Conservation (phyloP, 2,888 invertebrate species). For the Mythimna pallens region DNA sequence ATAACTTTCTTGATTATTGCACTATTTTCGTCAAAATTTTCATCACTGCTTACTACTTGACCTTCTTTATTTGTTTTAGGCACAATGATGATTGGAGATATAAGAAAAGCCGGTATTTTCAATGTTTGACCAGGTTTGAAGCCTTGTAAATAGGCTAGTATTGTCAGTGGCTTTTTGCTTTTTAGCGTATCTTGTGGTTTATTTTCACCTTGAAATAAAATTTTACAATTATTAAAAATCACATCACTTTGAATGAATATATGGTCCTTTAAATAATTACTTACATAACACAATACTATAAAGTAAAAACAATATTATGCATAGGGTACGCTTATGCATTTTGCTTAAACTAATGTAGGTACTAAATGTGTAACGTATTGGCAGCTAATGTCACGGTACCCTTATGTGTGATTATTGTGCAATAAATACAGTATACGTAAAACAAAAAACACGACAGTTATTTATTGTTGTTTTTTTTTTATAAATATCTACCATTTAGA, state of each 20-base stretch:
- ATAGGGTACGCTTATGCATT: constrained; percentile 74
- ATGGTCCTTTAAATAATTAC: constrained; percentile 16
- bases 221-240: background rate
- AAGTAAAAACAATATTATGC: constrained; percentile 46
- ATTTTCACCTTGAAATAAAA: constrained; percentile 57
- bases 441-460: background rate
- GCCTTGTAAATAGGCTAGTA: constrained; percentile 32
- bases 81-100: constrained; percentile 53
- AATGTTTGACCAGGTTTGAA: constrained; percentile 14
- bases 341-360: constrained; percentile 72
- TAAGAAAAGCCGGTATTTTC: constrained; percentile 45
- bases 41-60: constrained; percentile 4
- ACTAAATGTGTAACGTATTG: constrained; percentile 39
- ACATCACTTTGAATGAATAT: background rate
- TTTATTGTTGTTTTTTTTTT: background rate
- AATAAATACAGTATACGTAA: constrained; percentile 50
- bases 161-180: constrained; percentile 5
- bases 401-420: constrained; percentile 27
- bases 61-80: constrained; percentile 18
- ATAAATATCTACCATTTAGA: too few relatives aligned
- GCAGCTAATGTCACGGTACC: constrained; percentile 18
- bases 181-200: constrained; percentile 1
- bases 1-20: constrained; percentile 5
- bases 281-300: constrained; percentile 44
- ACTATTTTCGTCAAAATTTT: background rate